Evolutionary conservation across 2,113 vertebrate genomes (phyloP), one percentile per base, ranked within the genome.

Genomic region (Peromyscus polionotus): DNA sequence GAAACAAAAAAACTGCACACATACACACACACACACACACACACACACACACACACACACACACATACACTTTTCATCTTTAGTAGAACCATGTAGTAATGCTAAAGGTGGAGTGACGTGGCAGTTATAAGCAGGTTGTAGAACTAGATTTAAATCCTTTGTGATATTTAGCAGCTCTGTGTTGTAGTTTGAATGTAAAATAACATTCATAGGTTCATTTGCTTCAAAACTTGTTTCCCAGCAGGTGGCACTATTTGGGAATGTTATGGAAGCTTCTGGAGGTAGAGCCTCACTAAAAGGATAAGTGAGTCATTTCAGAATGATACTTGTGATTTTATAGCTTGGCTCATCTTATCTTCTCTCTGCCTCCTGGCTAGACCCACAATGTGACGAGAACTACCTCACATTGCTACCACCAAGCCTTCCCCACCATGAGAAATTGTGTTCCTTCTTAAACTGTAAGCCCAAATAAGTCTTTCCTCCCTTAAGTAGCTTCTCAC

Each of bases 91-190:
- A 36, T 88, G 19, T 54, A 91, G 12, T 91, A 68, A 91, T 51
- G 13, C 20, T 93, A 24, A 16, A 90, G n/a, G 42, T 91, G 90
- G 86, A 91, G 2, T 61, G 0, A 0, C 28, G 0, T 39, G 57
- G 36, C n/a, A 85, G 26, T 75, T 68, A 77, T 6, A 22, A 88
- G 10, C 45, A 76, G 16, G 91, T 88, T 72, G 85, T 75, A 75
- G 51, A 95, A 80, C 26, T 85, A 96, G n/a, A 88, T 76, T 91
- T 73, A 85, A 91, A 94, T 67, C 26, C 51, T 70, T 31, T 65
- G 3, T 88, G 26, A 72, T 51, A 93, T 48, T 95, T 90, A 95
- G 90, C n/a, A 51, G 33, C 39, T 94, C 33, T 19, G 5, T 12
- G 33, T 54, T 72, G 36, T 48, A 45, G 63, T 39, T 72, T n/a